A percentile compares a stretch with the other conserved stretches of the same genome.
phyloP scores from a whole-genome alignment of 2,888 invertebrate genomes.

The Erpobdella octoculata region DNA sequence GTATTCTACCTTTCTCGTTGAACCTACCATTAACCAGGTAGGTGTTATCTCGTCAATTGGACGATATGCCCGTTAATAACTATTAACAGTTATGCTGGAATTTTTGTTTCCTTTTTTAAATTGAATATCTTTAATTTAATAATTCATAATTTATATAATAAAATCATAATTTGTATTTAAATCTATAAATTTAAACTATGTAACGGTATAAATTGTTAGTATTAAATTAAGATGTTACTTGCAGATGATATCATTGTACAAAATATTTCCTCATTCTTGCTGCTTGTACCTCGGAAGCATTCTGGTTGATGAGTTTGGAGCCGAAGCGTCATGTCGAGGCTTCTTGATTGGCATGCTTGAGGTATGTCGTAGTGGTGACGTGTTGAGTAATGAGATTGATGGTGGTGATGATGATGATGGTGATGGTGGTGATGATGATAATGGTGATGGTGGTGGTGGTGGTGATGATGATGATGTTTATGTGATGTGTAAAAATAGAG shows the following conservation, averaged over 20 bases:
- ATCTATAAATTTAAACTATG: too few relatives aligned
- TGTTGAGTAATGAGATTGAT: neutral
- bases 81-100: too few relatives aligned
- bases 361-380: slow-evolving; percentile 57
- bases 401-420: slow-evolving; percentile 16
- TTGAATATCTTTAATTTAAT: too few relatives aligned
- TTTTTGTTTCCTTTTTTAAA: too few relatives aligned
- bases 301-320: slow-evolving; percentile 79
- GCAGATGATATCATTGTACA: slow-evolving; percentile 67
- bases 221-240: too few relatives aligned
- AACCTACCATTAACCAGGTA: slow-evolving; percentile 73
- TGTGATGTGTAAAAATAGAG: neutral
- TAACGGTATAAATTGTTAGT: too few relatives aligned
- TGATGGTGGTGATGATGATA: neutral
- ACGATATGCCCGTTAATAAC: neutral
- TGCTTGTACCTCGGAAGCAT: slow-evolving; percentile 80
- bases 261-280: slow-evolving; percentile 71
- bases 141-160: too few relatives aligned
- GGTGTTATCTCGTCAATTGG: neutral
- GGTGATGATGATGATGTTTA: slow-evolving; percentile 4
- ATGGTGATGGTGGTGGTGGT: slow-evolving; percentile 6
- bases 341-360: slow-evolving; percentile 77
- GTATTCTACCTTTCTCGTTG: slow-evolving; percentile 68
- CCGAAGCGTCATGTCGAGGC: slow-evolving; percentile 63
- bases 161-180: too few relatives aligned